A percentile compares a stretch with the other conserved stretches of the same genome.
Conservation (phyloP, 64 coral and sea anemone genomes). For the Trachythela sp. region DNA sequence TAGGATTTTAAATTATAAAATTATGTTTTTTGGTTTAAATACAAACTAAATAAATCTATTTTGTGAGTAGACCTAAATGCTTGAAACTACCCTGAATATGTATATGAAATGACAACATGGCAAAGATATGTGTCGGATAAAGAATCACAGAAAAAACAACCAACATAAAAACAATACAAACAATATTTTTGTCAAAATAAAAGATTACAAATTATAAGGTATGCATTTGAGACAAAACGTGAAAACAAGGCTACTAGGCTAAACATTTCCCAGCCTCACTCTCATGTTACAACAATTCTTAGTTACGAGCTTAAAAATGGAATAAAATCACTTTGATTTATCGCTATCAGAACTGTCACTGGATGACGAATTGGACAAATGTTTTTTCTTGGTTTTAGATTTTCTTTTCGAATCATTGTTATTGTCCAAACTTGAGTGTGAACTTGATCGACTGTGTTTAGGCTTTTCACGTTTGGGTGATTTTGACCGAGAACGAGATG, state of each 20-base stretch:
- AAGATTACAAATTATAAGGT: neutral
- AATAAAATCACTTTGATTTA: neutral
- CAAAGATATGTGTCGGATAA: too few species aligned
- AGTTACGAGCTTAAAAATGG: neutral
- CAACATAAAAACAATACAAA: too few species aligned
- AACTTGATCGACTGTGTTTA: constrained; percentile 19
- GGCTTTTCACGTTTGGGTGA: neutral
- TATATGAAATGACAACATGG: too few species aligned
- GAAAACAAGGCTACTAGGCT: neutral
- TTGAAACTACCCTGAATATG: too few species aligned
- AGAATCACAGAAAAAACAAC: too few species aligned
- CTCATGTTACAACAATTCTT: neutral
- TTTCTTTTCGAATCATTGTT: constrained; percentile 22
- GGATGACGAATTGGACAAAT: constrained; percentile 26
- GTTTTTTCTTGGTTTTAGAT: constrained; percentile 27
- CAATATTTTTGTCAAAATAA: too few species aligned
- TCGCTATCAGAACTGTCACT: neutral
- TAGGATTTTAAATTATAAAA: too few species aligned
- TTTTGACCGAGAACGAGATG: constrained; percentile 27
- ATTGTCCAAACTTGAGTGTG: constrained; percentile 27
- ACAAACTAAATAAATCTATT: too few species aligned
- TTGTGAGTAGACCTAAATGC: too few species aligned
- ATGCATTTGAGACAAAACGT: neutral
- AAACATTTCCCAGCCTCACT: neutral
- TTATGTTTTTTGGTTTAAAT: too few species aligned